Evolutionary conservation across 2,797 vertebrate species (phyloP).

Genomic region (Hippocampus kuda): DNA sequence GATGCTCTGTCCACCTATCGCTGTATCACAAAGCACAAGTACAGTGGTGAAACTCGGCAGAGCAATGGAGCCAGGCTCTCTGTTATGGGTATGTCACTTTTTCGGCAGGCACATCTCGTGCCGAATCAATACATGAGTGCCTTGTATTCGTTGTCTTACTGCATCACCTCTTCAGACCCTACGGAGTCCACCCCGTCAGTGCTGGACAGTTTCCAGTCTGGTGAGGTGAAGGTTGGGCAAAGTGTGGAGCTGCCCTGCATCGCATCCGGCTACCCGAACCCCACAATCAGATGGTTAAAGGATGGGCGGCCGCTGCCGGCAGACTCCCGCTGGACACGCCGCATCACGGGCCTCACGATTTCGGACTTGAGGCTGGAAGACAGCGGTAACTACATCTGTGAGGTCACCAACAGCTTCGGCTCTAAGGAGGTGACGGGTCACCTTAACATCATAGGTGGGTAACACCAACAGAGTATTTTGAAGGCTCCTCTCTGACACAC

Average conservation of each 20-base stretch:
- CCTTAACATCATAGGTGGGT: constrained; percentile 86
- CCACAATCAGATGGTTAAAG: constrained; percentile 91
- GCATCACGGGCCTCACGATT: constrained; percentile 84
- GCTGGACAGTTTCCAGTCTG: constrained; percentile 90
- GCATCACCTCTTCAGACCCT: constrained; percentile 66
- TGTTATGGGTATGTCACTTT: constrained; percentile 75
- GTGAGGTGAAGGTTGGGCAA: constrained; percentile 80
- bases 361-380: constrained; percentile 87
- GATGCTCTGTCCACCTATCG: constrained; percentile 97
- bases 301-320: constrained; percentile 84
- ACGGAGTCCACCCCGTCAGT: constrained; percentile 89
- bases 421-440: constrained; percentile 90
- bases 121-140: neutral
- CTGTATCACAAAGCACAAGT: constrained; percentile 99
- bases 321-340: constrained; percentile 86
- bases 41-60: constrained; percentile 95
- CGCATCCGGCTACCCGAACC: constrained; percentile 90
- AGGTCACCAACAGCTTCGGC: constrained; percentile 97
- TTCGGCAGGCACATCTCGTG: neutral
- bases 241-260: constrained; percentile 88
- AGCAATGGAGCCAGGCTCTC: constrained; percentile 96
- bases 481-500: neutral
- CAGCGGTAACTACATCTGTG: constrained; percentile 93
- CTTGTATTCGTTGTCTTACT: neutral
- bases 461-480: neutral